Evolutionary conservation across 2,113 vertebrate species (phyloP), one percentile per base, ranked within the genome.

Genomic region (Notothenia coriiceps): DNA sequence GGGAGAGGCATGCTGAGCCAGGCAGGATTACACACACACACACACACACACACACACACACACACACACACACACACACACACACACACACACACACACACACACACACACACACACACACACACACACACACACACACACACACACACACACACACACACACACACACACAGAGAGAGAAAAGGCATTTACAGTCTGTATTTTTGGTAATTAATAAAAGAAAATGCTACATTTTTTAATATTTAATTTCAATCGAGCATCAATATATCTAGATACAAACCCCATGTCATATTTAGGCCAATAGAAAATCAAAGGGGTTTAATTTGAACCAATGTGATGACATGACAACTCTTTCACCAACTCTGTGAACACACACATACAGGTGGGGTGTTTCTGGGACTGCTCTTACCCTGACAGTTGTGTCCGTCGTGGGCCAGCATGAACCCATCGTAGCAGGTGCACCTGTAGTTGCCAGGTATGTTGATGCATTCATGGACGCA

Each of bases 401-500:
- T 3, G 2, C 8, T 93, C 96, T 95, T 91, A 99, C 98, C 98
- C 47, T 97, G 90, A 69, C 98, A 99, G 93, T 99, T 99, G 95
- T 99, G 98, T 83, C 98, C 98, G 0, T 99, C 98, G 0, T 99
- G 96, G 2, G 97, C 97, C 89, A 99, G 85, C 97, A 97, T 99
- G 95, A 99, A 99, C 1, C 98, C 98, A 29, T 99, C 98, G 0
- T 98, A 99, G 93, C 98, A 99, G 0, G 96, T 99, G 76, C 98
- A 99, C 61, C 98, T 92, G 95, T 99, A 99, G 95, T 99, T 99
- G 6, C 98, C 98, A 0, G 98, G 98, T 82, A 99, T 99, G 93
- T 99, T 99, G 96, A 99, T 98, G 78, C 98, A 99, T 80, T 99
- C 98, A 0, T 99, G 98, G 63, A 99, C 98, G 6, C 98, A 99